Percentiles rank a stretch among this genome's conserved stretches.
Conservation (phyloP, 2,888 invertebrate species). For the Galeopsomyia nigrocyanea region DNA sequence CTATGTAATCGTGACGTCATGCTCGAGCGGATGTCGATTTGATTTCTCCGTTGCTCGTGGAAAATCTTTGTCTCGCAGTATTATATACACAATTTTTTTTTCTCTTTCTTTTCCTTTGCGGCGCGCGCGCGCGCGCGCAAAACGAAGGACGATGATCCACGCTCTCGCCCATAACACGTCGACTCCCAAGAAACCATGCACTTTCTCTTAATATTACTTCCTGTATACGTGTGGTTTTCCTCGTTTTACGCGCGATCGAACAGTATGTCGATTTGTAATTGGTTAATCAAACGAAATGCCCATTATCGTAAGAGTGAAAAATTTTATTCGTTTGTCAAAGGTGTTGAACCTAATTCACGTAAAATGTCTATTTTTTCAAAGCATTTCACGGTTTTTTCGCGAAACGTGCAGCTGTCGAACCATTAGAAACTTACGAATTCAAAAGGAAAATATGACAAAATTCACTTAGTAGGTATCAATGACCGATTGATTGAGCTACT, state of each 20-base stretch:
- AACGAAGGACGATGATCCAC: constrained; percentile 40
- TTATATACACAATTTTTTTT: background rate
- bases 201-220: constrained; percentile 11
- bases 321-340: no score
- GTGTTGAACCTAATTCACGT: no score
- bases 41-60: constrained; percentile 17
- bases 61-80: background rate
- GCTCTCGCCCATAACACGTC: background rate
- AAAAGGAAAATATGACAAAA: no score
- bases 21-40: constrained; percentile 13
- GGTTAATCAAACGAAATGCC: constrained; percentile 28
- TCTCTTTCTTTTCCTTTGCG: background rate
- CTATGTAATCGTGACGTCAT: constrained; percentile 3
- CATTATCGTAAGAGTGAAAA: constrained; percentile 1
- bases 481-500: no score
- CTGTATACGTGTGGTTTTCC: constrained; percentile 25
- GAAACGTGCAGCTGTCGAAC: no score
- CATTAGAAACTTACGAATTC: no score
- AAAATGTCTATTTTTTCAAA: no score
- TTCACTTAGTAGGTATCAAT: no score
- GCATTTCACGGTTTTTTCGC: no score
- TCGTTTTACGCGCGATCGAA: background rate
- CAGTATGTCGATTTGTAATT: constrained; percentile 14
- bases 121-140: no score
- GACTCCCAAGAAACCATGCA: constrained; percentile 26